Percentiles rank a stretch among this genome's conserved stretches.
phyloP scores from a whole-genome alignment of 2,888 invertebrate genomes.

The Eupithecia inturbata region DNA sequence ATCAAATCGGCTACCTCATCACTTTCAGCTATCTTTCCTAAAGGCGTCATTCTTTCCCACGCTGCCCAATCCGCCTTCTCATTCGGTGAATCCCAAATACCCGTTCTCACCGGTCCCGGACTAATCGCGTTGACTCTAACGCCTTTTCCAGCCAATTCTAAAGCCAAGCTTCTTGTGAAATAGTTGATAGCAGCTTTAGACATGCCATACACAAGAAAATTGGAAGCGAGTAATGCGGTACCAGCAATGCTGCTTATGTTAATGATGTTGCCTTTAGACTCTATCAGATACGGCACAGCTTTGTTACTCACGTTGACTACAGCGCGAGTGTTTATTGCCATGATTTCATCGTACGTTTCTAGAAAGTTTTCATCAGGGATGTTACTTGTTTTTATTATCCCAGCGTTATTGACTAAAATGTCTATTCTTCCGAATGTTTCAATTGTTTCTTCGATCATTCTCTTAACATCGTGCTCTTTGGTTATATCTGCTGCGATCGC shows the following conservation, averaged over 20 bases:
- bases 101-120: slow-evolving; percentile 53
- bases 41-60: not conserved
- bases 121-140: slow-evolving; percentile 51
- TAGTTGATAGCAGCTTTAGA: slow-evolving; percentile 92
- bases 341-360: slow-evolving; percentile 51
- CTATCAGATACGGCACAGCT: slow-evolving; percentile 51
- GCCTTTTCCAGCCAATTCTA: slow-evolving; percentile 64
- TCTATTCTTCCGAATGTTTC: slow-evolving; percentile 51
- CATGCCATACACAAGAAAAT: slow-evolving; percentile 81
- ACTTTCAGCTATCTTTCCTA: slow-evolving; percentile 36
- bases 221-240: slow-evolving; percentile 17
- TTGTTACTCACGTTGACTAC: slow-evolving; percentile 52
- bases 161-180: slow-evolving; percentile 88
- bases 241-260: slow-evolving; percentile 57
- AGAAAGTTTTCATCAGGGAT: slow-evolving; percentile 22
- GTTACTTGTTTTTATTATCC: not conserved
- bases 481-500: slow-evolving; percentile 8
- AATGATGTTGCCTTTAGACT: slow-evolving; percentile 56
- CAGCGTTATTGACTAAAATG: slow-evolving; percentile 40
- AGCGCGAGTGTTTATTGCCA: slow-evolving; percentile 54
- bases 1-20: slow-evolving; percentile 53
- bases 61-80: not conserved
- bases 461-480: slow-evolving; percentile 47
- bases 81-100: slow-evolving; percentile 42
- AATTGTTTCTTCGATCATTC: slow-evolving; percentile 50